These are phyloP conservation scores for Buteo buteo DNA, from an alignment of 2,113 vertebrate species.

Conservation along the genomic window DNA sequence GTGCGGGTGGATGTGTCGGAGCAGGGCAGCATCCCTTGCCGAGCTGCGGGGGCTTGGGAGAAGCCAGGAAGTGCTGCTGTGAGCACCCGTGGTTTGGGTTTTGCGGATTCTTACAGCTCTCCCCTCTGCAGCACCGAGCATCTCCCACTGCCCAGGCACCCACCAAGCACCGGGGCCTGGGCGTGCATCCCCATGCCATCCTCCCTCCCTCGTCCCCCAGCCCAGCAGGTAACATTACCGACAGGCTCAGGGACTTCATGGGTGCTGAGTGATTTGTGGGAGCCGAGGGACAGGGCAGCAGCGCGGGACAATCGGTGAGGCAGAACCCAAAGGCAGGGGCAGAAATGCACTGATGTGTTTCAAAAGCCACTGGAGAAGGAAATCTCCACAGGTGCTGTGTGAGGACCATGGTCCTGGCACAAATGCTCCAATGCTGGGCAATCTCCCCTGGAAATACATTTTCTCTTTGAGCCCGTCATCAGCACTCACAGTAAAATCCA, in stretches of 20 bases:
- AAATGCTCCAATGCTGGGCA: neutral
- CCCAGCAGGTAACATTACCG: neutral
- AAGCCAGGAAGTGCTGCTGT: neutral
- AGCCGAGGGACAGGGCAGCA: too few relatives aligned
- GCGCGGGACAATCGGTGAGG: rapidly evolving
- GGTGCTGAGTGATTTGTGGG: neutral
- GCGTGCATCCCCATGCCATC: neutral
- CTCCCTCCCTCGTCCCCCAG: neutral
- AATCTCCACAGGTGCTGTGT: neutral
- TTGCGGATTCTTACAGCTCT: slow-evolving; percentile 66
- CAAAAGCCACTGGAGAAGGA: neutral
- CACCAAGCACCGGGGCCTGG: neutral
- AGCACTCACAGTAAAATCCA: neutral
- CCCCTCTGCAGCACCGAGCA: slow-evolving; percentile 73
- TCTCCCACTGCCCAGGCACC: neutral
- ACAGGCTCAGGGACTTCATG: neutral
- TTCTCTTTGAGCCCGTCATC: neutral
- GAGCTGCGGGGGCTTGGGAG: neutral
- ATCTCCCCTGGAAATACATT: neutral
- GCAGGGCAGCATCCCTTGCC: neutral
- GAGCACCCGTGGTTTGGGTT: slow-evolving; percentile 69
- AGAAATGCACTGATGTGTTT: neutral
- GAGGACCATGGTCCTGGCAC: neutral
- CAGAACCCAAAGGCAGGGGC: neutral
- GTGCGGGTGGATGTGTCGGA: neutral